These are phyloP conservation scores for Siniperca knerii DNA, from an alignment of 2,113 vertebrate genomes.

Conservation along the genomic window DNA sequence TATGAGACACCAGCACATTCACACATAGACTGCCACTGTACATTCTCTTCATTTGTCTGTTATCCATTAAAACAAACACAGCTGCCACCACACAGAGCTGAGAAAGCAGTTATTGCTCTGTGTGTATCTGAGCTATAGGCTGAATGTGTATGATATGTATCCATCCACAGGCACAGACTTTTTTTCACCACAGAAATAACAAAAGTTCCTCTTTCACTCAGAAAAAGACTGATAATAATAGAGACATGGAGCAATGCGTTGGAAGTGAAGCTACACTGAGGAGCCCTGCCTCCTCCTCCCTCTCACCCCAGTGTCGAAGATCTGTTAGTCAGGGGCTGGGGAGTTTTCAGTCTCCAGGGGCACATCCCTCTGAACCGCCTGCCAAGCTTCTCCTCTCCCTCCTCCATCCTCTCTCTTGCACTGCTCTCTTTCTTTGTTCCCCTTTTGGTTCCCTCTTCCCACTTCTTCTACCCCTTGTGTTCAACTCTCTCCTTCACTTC, in stretches of 20 bases:
- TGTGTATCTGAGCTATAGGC: constrained; percentile 4
- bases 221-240: constrained; percentile 46
- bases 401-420: constrained; percentile 53
- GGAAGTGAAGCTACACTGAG: constrained; percentile 46
- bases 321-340: constrained; percentile 73
- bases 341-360: constrained; percentile 78
- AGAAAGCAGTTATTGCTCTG: neutral
- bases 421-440: constrained; percentile 53
- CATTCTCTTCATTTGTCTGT: constrained; percentile 58
- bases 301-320: constrained; percentile 69
- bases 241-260: constrained; percentile 40
- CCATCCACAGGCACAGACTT: constrained; percentile 1
- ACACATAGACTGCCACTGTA: constrained; percentile 70
- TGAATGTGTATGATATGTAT: constrained; percentile 12
- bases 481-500: constrained; percentile 48
- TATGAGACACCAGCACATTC: constrained; percentile 53
- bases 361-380: constrained; percentile 80
- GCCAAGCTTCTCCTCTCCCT: constrained; percentile 77
- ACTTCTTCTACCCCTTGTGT: constrained; percentile 40
- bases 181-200: constrained; percentile 10
- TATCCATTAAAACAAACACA: constrained; percentile 70
- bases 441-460: constrained; percentile 54
- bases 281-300: constrained; percentile 43
- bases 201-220: constrained; percentile 20
- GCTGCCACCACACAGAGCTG: constrained; percentile 34